Conservation (phyloP, 2,797 vertebrate species). For the Sebastes kiyomatsui region DNA sequence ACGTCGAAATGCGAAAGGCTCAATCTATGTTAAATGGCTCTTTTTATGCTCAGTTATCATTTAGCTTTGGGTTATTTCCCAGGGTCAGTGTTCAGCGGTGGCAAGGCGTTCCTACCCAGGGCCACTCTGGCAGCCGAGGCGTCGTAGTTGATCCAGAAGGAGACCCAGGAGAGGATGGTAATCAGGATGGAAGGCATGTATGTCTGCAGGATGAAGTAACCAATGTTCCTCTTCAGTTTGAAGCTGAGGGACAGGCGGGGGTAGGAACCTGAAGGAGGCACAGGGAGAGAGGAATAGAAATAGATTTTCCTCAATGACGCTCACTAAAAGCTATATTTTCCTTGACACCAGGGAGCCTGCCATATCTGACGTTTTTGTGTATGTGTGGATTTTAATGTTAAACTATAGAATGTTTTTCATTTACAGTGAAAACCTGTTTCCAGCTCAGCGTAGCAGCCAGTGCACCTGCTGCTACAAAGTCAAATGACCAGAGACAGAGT, state of each 20-base stretch:
- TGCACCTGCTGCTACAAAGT: not conserved
- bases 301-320: slow-evolving; percentile 55
- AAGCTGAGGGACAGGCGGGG: slow-evolving; percentile 98
- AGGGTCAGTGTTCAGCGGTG: slow-evolving; percentile 55
- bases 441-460: not conserved
- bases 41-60: slow-evolving; percentile 55
- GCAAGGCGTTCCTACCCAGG: slow-evolving; percentile 88
- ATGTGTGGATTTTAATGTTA: not conserved
- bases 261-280: slow-evolving; percentile 89
- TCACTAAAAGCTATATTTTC: slow-evolving; percentile 48
- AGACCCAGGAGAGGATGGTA: slow-evolving; percentile 99
- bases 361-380: not conserved
- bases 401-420: not conserved
- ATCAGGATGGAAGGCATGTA: slow-evolving; percentile 99
- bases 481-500: not conserved
- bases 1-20: slow-evolving; percentile 6
- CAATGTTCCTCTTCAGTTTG: slow-evolving; percentile 99
- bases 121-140: slow-evolving; percentile 98
- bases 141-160: slow-evolving; percentile 98
- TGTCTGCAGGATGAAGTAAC: slow-evolving; percentile 99
- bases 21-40: slow-evolving; percentile 45
- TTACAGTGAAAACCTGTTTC: not conserved
- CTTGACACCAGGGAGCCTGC: slow-evolving; percentile 13
- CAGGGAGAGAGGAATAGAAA: slow-evolving; percentile 54
- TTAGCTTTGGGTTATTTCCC: slow-evolving; percentile 59